Conservation (phyloP, 2,113 vertebrate genomes). For the Gymnarchus niloticus region DNA sequence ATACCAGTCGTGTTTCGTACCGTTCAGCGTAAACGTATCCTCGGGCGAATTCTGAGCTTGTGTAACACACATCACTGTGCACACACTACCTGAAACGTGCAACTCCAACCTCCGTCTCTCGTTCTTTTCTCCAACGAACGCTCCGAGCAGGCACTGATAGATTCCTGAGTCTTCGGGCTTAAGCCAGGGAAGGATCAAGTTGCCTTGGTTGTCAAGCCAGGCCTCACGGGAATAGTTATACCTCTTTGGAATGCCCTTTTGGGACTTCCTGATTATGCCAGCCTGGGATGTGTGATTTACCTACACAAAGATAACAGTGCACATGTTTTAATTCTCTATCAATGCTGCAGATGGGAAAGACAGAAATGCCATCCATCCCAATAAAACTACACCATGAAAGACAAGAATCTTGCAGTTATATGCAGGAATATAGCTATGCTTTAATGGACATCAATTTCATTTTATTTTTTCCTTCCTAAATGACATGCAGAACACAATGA, state of each 20-base stretch:
- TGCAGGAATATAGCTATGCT: no score
- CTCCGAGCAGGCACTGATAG: constrained; percentile 34
- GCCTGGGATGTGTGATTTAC: not conserved
- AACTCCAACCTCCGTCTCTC: not conserved
- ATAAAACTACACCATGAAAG: not conserved
- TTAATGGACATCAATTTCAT: no score
- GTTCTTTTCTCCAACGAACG: constrained; percentile 30
- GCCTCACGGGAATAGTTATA: constrained; percentile 18
- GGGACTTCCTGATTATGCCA: constrained; percentile 29
- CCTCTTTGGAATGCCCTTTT: not conserved
- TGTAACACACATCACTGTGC: not conserved
- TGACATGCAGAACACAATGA: no score
- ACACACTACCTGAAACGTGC: constrained; percentile 33
- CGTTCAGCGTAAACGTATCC: not conserved
- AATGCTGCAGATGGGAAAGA: no score
- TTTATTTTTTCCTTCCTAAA: no score
- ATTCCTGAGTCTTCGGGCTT: constrained; percentile 29
- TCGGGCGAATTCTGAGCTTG: not conserved
- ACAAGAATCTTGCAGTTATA: no score
- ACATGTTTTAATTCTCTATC: not conserved
- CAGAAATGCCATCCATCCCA: not conserved
- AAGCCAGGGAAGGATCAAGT: constrained; percentile 21
- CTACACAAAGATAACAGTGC: not conserved
- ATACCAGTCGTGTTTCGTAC: not conserved
- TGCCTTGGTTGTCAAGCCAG: constrained; percentile 12